Evolutionary conservation across 2,113 vertebrate genomes (phyloP).

Genomic region (Nansenia antarctica): DNA sequence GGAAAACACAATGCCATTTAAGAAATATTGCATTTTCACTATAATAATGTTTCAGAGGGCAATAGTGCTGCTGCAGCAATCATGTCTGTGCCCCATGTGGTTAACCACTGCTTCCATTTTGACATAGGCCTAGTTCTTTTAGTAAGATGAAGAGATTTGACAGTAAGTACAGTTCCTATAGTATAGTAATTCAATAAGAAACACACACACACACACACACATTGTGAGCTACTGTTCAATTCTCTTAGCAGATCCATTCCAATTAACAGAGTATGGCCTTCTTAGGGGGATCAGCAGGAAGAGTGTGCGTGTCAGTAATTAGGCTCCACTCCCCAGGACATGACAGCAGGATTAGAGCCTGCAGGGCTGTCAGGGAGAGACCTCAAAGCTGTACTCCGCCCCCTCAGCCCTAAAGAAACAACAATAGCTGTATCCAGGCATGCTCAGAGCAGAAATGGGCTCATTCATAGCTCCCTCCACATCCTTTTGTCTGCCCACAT

Average conservation of each 20-base stretch:
- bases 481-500: neutral
- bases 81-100: too few species aligned
- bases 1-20: too few species aligned
- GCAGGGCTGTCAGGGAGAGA: conserved; percentile 43
- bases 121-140: too few species aligned
- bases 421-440: conserved; percentile 37
- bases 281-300: conserved; percentile 59
- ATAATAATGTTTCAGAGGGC: too few species aligned
- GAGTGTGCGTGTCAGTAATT: conserved; percentile 65
- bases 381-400: conserved; percentile 55
- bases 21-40: too few species aligned
- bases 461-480: neutral
- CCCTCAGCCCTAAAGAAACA: conserved; percentile 53
- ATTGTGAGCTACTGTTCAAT: conserved; percentile 45
- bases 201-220: neutral
- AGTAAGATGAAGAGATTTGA: too few species aligned
- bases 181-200: too few species aligned
- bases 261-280: conserved; percentile 61
- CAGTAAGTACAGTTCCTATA: too few species aligned
- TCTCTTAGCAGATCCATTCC: conserved; percentile 56
- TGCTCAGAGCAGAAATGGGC: neutral
- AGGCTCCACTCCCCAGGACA: conserved; percentile 61
- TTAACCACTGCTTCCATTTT: too few species aligned
- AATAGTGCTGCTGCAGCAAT: too few species aligned
- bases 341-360: conserved; percentile 62